Percentiles rank a stretch among this genome's conserved stretches.
These are phyloP conservation scores for Mythimna pallens DNA, from an alignment of 2,888 invertebrate genomes.

Conservation along the genomic window DNA sequence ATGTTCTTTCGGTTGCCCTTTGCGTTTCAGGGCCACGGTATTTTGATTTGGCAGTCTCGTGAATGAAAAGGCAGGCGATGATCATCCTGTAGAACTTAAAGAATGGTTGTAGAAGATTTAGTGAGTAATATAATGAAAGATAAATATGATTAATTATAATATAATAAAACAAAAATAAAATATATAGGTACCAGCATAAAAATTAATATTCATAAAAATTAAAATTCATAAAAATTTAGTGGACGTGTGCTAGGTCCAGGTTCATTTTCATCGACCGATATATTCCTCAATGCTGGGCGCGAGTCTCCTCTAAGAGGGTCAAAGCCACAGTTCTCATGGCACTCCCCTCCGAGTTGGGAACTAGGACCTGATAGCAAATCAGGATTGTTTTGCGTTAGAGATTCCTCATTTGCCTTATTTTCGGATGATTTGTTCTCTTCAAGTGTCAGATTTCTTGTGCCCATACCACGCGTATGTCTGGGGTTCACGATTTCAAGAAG, in stretches of 20 bases:
- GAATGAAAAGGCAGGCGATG: no score
- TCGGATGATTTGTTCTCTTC: background rate
- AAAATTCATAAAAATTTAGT: no score
- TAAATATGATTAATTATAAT: slow-evolving; percentile 15
- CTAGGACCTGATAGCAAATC: slow-evolving; percentile 12
- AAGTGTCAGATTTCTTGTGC: background rate
- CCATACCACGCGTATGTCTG: background rate
- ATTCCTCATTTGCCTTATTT: slow-evolving; percentile 4
- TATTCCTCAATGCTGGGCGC: slow-evolving; percentile 7
- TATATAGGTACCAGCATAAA: no score
- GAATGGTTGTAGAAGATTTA: no score
- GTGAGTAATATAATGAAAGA: slow-evolving; percentile 10
- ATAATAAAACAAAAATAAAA: slow-evolving; percentile 1
- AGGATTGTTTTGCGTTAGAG: slow-evolving; percentile 9
- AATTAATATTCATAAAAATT: no score
- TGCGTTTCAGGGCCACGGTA: no score
- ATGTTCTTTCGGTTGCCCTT: no score
- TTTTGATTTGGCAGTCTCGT: no score
- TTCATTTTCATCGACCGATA: slow-evolving; percentile 15
- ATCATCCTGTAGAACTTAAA: no score
- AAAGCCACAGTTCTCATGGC: background rate
- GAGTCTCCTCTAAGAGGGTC: background rate
- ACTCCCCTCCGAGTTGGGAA: slow-evolving; percentile 3
- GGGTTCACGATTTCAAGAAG: slow-evolving; percentile 1
- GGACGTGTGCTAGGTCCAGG: no score